Evolutionary conservation across 2,797 vertebrate species (phyloP), one percentile per base, ranked within the genome.

Genomic region (Acipenser transmontanus): DNA sequence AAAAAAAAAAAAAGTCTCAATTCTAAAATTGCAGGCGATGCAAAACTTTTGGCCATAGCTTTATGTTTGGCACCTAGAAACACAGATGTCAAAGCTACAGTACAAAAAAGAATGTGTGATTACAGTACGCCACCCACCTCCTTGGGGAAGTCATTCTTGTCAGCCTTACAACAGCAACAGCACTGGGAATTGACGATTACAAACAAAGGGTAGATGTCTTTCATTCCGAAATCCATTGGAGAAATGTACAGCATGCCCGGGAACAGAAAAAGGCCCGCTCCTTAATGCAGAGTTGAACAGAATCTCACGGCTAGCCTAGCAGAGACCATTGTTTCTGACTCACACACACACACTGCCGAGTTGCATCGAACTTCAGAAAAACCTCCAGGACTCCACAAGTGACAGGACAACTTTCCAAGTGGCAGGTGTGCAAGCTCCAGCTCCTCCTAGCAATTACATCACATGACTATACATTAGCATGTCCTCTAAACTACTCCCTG

Each of bases 191-290:
- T 89, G 77, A 91, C 67, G 61, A 91, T 84, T 49, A 91, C 78
- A 80, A 91, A 85, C 48, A 91, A 64, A 1, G 90, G 87, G 66
- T 84, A 86, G 75, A 88, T 73, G 62, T 91, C 89, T 83, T 86
- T 85, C 64, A 80, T 89, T 67, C 83, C 74, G 77, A 86, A 83
- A 90, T 91, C 88, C 90, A 91, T 91, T 57, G 73, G 70, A 34
- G 34, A 34, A 74, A 81, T 50, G 61, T 17, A 61, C 5, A n/a
- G 52, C 9, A 54, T n/a, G 79, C 75, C 13, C 47, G 13, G 66
- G 6, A 70, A 10, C 11, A 0, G 0, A 54, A 9, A 34, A 54
- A 54, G 52, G 9, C 52, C 52, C 6, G 52, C 52, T 54, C 5
- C 52, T 54, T 54, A 54, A 9, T n/a, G 52, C 52, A 54, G 9